Conservation (phyloP, 2,888 invertebrate genomes). For the Globia sparganii region DNA sequence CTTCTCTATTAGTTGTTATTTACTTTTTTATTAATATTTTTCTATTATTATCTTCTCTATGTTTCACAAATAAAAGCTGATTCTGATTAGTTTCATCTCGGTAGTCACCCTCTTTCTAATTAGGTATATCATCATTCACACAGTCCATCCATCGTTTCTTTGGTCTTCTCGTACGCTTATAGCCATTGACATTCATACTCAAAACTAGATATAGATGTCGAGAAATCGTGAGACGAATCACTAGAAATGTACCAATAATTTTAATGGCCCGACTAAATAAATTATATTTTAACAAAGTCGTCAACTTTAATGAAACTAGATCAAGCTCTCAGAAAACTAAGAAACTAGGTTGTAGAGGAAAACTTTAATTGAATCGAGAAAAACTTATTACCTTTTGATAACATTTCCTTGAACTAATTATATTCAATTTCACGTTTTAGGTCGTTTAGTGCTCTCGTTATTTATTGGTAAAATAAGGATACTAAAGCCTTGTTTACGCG, state of each 20-base stretch:
- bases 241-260: neutral
- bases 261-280: neutral
- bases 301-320: constrained; percentile 5
- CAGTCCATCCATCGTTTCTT: too few relatives aligned
- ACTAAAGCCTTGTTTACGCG: too few relatives aligned
- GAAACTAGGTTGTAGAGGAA: constrained; percentile 7
- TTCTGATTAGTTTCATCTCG: too few relatives aligned
- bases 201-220: too few relatives aligned
- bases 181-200: too few relatives aligned
- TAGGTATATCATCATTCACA: too few relatives aligned
- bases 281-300: neutral
- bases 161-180: too few relatives aligned
- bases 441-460: neutral
- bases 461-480: neutral
- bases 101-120: too few relatives aligned
- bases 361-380: constrained; percentile 17
- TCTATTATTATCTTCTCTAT: too few relatives aligned
- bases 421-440: neutral
- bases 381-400: constrained; percentile 19
- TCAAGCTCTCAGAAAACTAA: constrained; percentile 20
- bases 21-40: too few relatives aligned
- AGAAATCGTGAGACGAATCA: neutral
- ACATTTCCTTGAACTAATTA: constrained; percentile 1
- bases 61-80: too few relatives aligned
- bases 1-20: too few relatives aligned